Base-by-base conservation (phyloP, 2,888 invertebrate genomes). In the Augiades crinisus region DNA sequence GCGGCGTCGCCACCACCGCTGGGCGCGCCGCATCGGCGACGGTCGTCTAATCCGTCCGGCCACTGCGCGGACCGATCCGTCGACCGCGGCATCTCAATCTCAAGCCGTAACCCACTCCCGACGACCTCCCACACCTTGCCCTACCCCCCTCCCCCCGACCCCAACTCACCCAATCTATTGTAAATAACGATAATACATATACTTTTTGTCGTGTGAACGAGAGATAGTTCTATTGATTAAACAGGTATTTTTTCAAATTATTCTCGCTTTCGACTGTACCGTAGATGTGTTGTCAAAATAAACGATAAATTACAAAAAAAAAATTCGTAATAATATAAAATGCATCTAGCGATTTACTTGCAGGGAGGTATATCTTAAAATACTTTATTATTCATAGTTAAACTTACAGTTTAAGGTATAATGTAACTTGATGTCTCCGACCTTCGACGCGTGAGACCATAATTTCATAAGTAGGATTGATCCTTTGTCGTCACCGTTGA, bases 221-320 rank as follows among this genome's bases (percentile, higher is more conserved):
- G 76, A 84, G 80, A 85, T 89, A 88, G 85, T 84, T 47, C 70
- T 84, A 84, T 80, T 78, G 78, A 80, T 81, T 87, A 78, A 88
- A 87, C 88, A 83, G 84, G 88, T 88, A 87, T 88, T 86, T 88
- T 88, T 88, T 88, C 85, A 87, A 88, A 83, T 74, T 81, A 82
- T 84, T 88, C 88, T 89, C 89, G 88, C 89, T 88, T 84, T 89
- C 86, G 76, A 86, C 87, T 88, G 85, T 89, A 89, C 84, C 78
- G 88, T 89, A 89, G 89, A 87, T 86, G 87, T 89, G 88, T 89
- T 89, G 82, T 87, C 88, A 85, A 78, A 78, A 70, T 84, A 83
- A 82, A 81, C 75, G 60, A 79, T 75, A 88, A 86, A 83, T 81
- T 82, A 80, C 78, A 80, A 78, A 85, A 83, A 64, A n/a, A 60